Percentiles rank a stretch among this genome's conserved stretches.
phyloP scores from a whole-genome alignment of 2,113 vertebrate species.

The Nothobranchius furzeri region DNA sequence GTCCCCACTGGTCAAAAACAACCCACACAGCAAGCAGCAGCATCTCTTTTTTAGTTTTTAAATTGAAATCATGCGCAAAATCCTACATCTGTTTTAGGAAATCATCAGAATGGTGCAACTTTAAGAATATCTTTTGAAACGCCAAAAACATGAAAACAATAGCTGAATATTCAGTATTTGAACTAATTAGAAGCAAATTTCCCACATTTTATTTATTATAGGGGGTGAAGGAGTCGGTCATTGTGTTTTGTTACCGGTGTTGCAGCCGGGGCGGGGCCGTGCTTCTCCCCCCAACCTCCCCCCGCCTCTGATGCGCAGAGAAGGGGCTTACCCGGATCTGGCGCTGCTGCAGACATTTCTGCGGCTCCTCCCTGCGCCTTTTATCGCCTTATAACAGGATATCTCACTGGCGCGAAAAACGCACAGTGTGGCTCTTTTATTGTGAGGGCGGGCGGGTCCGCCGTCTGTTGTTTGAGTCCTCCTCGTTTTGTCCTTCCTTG shows the following conservation, averaged over 20 bases:
- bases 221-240: constrained; percentile 3
- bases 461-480: neutral
- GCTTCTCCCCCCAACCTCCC: neutral
- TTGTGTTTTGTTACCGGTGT: constrained; percentile 15
- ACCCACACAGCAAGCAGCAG: no score
- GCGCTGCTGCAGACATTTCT: constrained; percentile 67
- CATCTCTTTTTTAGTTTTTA: no score
- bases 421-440: constrained; percentile 62
- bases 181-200: no score
- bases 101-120: neutral
- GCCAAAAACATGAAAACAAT: no score
- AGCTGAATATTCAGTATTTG: no score
- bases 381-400: constrained; percentile 69
- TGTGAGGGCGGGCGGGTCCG: constrained; percentile 33
- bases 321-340: constrained; percentile 66
- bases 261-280: constrained; percentile 48
- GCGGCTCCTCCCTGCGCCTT: constrained; percentile 66
- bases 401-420: constrained; percentile 77
- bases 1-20: no score
- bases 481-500: neutral
- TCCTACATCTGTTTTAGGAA: neutral
- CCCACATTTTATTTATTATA: no score
- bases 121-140: no score
- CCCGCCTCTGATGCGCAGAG: constrained; percentile 51
- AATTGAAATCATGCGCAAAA: no score